Percentiles rank a stretch among this genome's conserved stretches.
Conservation (phyloP, 2,888 invertebrate species). For the Iselma pallidipennis region DNA sequence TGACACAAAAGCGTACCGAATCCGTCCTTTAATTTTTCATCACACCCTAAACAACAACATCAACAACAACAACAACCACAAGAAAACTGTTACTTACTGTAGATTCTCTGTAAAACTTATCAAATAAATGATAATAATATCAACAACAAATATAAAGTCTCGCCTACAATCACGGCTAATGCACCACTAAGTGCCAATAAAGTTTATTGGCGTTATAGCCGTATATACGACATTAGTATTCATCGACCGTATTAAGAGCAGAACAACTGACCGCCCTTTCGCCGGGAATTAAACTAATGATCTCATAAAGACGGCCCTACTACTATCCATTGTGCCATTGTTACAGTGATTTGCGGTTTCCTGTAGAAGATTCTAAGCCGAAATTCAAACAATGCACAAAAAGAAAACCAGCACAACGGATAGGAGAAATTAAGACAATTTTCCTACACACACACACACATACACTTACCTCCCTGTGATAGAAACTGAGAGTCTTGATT, state of each 20-base stretch:
- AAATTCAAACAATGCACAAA: slow-evolving; percentile 8
- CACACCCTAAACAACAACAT: background rate
- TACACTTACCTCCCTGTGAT: slow-evolving; percentile 51
- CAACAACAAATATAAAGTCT: slow-evolving; percentile 9
- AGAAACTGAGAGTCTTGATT: slow-evolving; percentile 51
- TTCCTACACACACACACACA: too few species aligned
- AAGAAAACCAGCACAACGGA: too few species aligned
- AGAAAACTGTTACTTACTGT: background rate
- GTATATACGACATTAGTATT: slow-evolving; percentile 48
- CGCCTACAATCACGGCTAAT: slow-evolving; percentile 51
- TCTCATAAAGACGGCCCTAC: slow-evolving; percentile 40
- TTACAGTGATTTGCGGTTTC: slow-evolving; percentile 38
- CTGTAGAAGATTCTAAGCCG: slow-evolving; percentile 26
- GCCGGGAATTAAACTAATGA: slow-evolving; percentile 53
- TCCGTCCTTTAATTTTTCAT: background rate
- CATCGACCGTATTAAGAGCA: slow-evolving; percentile 45
- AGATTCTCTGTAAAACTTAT: background rate
- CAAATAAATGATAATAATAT: background rate
- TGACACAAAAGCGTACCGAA: background rate
- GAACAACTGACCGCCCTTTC: slow-evolving; percentile 46
- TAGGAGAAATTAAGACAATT: background rate
- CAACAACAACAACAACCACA: too few species aligned
- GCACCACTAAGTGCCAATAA: slow-evolving; percentile 54
- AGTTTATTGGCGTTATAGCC: slow-evolving; percentile 44
- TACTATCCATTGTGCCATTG: slow-evolving; percentile 20